Conservation (phyloP, 64 coral and sea anemone species). For the Porites australiensis region DNA sequence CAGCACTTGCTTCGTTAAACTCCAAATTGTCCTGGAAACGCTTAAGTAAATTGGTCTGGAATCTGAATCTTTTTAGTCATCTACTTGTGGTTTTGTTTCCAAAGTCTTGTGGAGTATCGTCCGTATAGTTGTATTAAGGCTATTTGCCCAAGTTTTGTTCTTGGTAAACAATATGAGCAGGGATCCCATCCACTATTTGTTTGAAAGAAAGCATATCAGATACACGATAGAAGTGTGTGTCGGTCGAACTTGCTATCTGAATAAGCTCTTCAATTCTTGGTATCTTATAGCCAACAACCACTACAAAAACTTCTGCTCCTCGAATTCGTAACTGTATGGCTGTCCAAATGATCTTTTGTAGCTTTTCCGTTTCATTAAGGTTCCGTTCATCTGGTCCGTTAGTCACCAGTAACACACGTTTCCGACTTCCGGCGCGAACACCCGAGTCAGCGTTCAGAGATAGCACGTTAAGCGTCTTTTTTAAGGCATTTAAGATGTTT, state of each 20-base stretch:
- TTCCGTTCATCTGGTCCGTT: constrained; percentile 22
- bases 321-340: background rate
- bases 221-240: constrained; percentile 50
- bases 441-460: constrained; percentile 25
- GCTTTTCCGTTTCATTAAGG: background rate
- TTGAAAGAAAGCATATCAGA: constrained; percentile 42
- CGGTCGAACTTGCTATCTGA: constrained; percentile 47
- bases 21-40: too few relatives aligned
- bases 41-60: too few relatives aligned
- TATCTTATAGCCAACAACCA: constrained; percentile 49
- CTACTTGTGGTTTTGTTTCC: too few relatives aligned
- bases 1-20: too few relatives aligned
- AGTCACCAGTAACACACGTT: constrained; percentile 42
- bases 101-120: background rate
- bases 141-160: background rate
- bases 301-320: constrained; percentile 41
- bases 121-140: background rate
- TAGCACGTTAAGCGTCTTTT: constrained; percentile 23
- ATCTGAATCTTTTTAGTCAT: too few relatives aligned
- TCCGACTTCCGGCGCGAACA: constrained; percentile 1
- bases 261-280: constrained; percentile 56
- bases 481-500: constrained; percentile 35
- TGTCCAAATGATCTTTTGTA: background rate
- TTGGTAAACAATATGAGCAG: constrained; percentile 37
- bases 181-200: constrained; percentile 40